Percentiles rank a stretch among this genome's conserved stretches.
These are phyloP conservation scores for Sebastes schlegelii DNA, from an alignment of 2,113 vertebrate genomes.

Conservation along the genomic window DNA sequence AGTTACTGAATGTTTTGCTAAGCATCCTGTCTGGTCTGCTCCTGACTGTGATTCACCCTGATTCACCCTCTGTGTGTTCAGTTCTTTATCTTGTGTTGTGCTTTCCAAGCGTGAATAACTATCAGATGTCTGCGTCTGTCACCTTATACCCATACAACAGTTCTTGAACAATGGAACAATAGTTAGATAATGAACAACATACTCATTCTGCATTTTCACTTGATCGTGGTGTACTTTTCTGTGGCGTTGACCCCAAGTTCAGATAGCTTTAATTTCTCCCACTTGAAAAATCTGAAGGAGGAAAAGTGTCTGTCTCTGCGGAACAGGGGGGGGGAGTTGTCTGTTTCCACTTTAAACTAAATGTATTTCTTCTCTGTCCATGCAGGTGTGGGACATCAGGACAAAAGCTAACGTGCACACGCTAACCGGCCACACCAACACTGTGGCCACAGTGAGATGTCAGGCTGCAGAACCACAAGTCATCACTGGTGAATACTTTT, in stretches of 20 bases:
- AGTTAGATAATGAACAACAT: neutral
- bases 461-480: conserved; percentile 96
- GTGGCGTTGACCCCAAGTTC: neutral
- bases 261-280: neutral
- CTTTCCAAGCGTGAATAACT: neutral
- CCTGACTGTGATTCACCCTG: neutral
- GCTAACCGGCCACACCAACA: conserved; percentile 95
- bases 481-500: conserved; percentile 89
- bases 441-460: conserved; percentile 96
- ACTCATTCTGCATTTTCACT: neutral
- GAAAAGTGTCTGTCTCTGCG: neutral
- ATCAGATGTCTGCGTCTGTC: neutral
- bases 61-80: neutral
- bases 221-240: neutral
- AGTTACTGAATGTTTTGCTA: neutral
- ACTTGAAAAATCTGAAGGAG: neutral
- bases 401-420: conserved; percentile 98
- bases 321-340: too few species aligned
- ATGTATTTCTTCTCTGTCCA: neutral
- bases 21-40: neutral
- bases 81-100: neutral
- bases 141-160: neutral
- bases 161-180: neutral
- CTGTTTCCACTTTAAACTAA: too few species aligned
- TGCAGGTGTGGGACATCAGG: conserved; percentile 97